phyloP scores from a whole-genome alignment of 1,140 invertebrate genomes.

The Cydia pomonella region DNA sequence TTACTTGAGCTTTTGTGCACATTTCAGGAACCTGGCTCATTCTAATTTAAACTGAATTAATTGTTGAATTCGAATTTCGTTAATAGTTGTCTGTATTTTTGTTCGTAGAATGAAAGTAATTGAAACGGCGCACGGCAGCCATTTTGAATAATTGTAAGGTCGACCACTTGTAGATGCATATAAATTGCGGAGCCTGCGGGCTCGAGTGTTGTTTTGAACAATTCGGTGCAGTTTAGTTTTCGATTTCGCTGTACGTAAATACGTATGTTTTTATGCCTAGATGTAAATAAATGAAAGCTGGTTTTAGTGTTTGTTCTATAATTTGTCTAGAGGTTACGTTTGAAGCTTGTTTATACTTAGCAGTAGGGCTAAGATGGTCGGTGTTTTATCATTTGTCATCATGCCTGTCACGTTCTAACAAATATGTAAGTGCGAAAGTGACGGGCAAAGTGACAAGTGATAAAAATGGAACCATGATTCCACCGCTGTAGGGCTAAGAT shows the following conservation, averaged over 20 bases:
- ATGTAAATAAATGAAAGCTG: not conserved
- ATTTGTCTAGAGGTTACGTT: not conserved
- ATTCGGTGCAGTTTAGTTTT: not conserved
- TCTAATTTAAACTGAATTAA: not conserved
- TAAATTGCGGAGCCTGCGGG: conserved; percentile 3
- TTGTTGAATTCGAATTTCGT: not conserved
- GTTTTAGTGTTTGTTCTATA: not conserved
- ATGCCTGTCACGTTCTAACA: no score
- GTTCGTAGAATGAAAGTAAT: not conserved
- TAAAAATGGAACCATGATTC: no score
- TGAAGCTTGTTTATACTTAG: no score
- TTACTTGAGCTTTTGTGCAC: not conserved
- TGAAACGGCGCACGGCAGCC: not conserved
- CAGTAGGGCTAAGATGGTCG: no score
- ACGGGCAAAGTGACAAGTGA: no score
- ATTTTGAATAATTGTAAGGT: conserved; percentile 7
- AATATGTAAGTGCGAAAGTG: no score
- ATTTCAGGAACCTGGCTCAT: not conserved
- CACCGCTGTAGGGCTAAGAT: no score
- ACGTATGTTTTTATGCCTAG: not conserved
- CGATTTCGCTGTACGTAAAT: not conserved
- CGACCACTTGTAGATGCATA: conserved; percentile 20
- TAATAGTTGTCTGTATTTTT: not conserved
- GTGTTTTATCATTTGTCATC: no score
- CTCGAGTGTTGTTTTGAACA: not conserved